phyloP scores from a whole-genome alignment of 1,140 invertebrate genomes.

The Venustaconcha ellipsiformis region DNA sequence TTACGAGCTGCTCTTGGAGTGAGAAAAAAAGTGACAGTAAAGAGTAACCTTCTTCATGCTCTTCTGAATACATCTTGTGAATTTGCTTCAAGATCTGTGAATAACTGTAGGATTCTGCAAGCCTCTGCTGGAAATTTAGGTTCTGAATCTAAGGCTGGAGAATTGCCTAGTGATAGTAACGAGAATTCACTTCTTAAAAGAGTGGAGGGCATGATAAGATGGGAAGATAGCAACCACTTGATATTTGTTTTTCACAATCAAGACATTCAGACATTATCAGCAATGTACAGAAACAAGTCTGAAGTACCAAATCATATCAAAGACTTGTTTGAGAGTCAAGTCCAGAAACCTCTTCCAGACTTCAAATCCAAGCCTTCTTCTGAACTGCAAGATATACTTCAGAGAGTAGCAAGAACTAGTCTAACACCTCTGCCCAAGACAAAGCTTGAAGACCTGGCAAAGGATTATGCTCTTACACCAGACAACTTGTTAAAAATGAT shows the following conservation, averaged over 20 bases:
- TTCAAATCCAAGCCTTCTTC: conserved; percentile 12
- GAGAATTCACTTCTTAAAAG: conserved; percentile 5
- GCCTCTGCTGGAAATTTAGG: neutral
- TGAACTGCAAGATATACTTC: conserved; percentile 28
- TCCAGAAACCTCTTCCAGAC: conserved; percentile 24
- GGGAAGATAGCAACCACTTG: conserved; percentile 38
- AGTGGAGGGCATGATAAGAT: conserved; percentile 30
- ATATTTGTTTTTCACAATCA: conserved; percentile 31
- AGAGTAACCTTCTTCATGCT: conserved; percentile 16
- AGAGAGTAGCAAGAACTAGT: conserved; percentile 25
- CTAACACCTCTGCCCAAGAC: neutral
- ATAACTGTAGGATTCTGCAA: conserved; percentile 20
- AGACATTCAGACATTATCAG: conserved; percentile 33
- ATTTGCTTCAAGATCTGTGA: conserved; percentile 34
- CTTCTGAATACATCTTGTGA: conserved; percentile 28
- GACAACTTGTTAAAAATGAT: conserved; percentile 52
- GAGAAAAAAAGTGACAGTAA: neutral
- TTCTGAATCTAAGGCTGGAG: neutral
- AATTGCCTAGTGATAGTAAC: neutral
- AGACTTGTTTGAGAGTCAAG: conserved; percentile 33
- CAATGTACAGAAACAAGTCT: conserved; percentile 28
- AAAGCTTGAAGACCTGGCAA: conserved; percentile 4
- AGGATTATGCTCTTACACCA: conserved; percentile 40
- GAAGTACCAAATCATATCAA: conserved; percentile 30
- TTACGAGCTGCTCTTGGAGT: conserved; percentile 25